Base-by-base conservation (phyloP, 2,113 vertebrate genomes). In the Colossoma macropomum region DNA sequence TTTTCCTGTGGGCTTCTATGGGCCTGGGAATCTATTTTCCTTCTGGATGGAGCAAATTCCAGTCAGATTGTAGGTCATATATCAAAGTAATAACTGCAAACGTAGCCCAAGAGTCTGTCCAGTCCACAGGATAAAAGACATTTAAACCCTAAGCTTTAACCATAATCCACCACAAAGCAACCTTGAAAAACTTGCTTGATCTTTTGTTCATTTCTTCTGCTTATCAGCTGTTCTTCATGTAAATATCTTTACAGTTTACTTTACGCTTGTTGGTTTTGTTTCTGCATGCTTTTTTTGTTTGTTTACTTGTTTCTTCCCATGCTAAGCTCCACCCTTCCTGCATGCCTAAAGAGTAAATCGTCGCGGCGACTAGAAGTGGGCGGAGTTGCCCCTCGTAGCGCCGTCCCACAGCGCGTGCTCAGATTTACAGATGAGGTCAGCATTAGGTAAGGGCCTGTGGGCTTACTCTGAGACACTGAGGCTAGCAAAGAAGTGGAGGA, bases 321-420 rank as follows among this genome's bases (percentile, higher is more conserved):
- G 81, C 87, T 66, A 71, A 97, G 96, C 93, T 96, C 95, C 91
- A 92, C 95, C 91, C 94, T 98, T 91, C 96, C 96, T 90, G 95
- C 95, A 95, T 95, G 93, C 91, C 88, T 96, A 95, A 96, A 96
- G 94, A 95, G 87, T 92, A 94, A 92, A 90, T 84, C 91, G 27
- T 83, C 93, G 90, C 90, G 91, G 92, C 94, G 93, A 90, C 92
- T 95, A 85, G 83, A 92, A 87, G 93, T 93, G 94, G 93, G 95
- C 91, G 92, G 93, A 89, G 92, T 89, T 84, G 91, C 89, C 86
- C 94, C 91, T 87, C 93, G 88, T 86, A 93, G 93, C 87, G 93
- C 92, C 92, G 91, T 94, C 88, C 92, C 93, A 77, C 93, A 94
- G 85, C 93, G 90, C 85, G 90, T 95, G 86, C 92, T 92, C 89